phyloP scores from a whole-genome alignment of 1,140 invertebrate species.

The Linepithema humile region DNA sequence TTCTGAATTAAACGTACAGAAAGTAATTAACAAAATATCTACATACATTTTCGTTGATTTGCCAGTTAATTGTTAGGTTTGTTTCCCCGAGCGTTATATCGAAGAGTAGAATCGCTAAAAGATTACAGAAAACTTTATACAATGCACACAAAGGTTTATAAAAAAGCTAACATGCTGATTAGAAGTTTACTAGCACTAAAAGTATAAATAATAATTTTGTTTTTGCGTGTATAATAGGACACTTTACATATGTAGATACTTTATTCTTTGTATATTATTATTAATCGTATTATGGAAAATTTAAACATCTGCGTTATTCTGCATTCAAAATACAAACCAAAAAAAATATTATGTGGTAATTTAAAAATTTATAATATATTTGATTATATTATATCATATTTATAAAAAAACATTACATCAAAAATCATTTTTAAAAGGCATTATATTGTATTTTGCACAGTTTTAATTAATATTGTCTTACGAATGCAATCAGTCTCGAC shows the following conservation, averaged over 20 bases:
- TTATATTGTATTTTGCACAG: too few species aligned
- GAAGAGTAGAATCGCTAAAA: constrained; percentile 2
- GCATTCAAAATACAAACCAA: too few species aligned
- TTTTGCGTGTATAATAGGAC: not conserved
- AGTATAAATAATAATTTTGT: not conserved
- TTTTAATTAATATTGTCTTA: constrained; percentile 10
- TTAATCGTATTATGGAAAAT: not conserved
- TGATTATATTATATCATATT: too few species aligned
- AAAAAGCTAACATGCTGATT: not conserved
- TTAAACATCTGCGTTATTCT: not conserved
- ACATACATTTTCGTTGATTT: not conserved
- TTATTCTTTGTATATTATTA: not conserved
- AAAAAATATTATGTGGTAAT: too few species aligned
- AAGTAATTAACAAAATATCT: not conserved
- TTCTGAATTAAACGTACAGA: too few species aligned
- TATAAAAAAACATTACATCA: too few species aligned
- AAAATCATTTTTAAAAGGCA: too few species aligned
- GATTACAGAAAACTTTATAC: not conserved
- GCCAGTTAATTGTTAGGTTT: constrained; percentile 1
- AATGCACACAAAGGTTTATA: not conserved
- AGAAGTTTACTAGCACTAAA: not conserved
- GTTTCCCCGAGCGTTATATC: constrained; percentile 1
- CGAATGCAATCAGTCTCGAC: constrained; percentile 2
- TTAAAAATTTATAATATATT: too few species aligned
- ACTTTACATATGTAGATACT: not conserved